phyloP scores from a whole-genome alignment of 2,113 vertebrate species.

The Pygoscelis adeliae region DNA sequence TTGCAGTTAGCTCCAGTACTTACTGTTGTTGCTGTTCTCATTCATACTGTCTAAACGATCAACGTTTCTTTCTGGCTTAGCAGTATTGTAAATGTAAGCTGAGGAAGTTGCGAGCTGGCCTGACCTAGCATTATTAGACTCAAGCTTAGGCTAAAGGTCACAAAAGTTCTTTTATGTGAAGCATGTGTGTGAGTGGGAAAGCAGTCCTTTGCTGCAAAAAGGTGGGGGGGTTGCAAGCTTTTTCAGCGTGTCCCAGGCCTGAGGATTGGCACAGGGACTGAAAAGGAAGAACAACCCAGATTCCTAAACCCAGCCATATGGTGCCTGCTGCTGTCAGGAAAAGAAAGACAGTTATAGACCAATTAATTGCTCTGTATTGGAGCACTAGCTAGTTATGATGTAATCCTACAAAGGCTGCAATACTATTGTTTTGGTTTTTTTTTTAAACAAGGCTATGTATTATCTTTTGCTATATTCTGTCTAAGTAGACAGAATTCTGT shows the following conservation, averaged over 20 bases:
- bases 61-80: not conserved
- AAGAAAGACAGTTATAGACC: not conserved
- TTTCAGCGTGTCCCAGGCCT: fast-evolving
- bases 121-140: constrained; percentile 40
- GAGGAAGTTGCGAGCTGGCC: constrained; percentile 55
- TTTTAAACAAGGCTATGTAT: not conserved
- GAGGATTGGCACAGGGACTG: not conserved
- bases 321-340: constrained; percentile 40
- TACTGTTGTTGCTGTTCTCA: not conserved
- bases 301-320: constrained; percentile 38
- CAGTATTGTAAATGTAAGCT: constrained; percentile 23
- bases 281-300: constrained; percentile 28
- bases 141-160: constrained; percentile 14
- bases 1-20: not conserved
- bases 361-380: constrained; percentile 40
- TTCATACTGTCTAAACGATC: not conserved
- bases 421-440: not conserved
- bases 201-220: not conserved
- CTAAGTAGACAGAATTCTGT: not conserved
- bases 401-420: not conserved
- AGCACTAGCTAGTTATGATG: not conserved
- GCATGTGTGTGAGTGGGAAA: constrained; percentile 36
- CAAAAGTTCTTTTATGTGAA: constrained; percentile 37
- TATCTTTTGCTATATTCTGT: not conserved
- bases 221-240: not conserved